Conservation (phyloP, 2,888 invertebrate species). For the Prionchulus punctatus region DNA sequence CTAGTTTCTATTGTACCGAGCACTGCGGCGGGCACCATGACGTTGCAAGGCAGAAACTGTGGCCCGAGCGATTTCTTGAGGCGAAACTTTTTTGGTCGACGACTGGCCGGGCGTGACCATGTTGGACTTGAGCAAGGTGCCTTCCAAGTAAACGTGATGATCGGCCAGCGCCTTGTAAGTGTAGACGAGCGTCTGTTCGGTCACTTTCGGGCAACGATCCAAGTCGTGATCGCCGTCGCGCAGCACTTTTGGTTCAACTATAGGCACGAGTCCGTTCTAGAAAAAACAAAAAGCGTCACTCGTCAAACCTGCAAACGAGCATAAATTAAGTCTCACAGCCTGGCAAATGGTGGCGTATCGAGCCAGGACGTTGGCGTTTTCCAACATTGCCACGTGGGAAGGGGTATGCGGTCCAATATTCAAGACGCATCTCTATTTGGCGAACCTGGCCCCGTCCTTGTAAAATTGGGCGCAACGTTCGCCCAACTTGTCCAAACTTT, state of each 20-base stretch:
- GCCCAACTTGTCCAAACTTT: constrained; percentile 23
- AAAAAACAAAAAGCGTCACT: too few relatives aligned
- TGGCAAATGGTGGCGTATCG: constrained; percentile 21
- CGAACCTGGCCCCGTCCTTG: constrained; percentile 35
- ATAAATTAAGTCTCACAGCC: too few relatives aligned
- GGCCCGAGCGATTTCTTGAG: constrained; percentile 55
- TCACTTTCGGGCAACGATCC: constrained; percentile 28
- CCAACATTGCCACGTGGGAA: constrained; percentile 32
- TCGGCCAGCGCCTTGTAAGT: constrained; percentile 28
- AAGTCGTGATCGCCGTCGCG: constrained; percentile 24
- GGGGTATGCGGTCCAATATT: constrained; percentile 34
- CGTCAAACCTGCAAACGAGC: too few relatives aligned
- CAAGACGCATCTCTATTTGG: constrained; percentile 38
- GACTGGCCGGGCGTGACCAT: constrained; percentile 88
- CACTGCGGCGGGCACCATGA: constrained; percentile 17
- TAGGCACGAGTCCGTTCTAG: constrained; percentile 22
- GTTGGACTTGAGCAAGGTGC: constrained; percentile 51
- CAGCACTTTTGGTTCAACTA: constrained; percentile 26
- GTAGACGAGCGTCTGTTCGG: constrained; percentile 26
- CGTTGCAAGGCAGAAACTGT: constrained; percentile 21
- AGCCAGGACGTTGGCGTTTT: constrained; percentile 36
- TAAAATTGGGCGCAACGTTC: constrained; percentile 34
- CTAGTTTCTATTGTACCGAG: constrained; percentile 30
- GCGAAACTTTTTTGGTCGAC: constrained; percentile 53
- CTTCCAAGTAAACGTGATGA: constrained; percentile 31